phyloP scores from a whole-genome alignment of 1,140 invertebrate genomes.

The Anastrepha ludens region DNA sequence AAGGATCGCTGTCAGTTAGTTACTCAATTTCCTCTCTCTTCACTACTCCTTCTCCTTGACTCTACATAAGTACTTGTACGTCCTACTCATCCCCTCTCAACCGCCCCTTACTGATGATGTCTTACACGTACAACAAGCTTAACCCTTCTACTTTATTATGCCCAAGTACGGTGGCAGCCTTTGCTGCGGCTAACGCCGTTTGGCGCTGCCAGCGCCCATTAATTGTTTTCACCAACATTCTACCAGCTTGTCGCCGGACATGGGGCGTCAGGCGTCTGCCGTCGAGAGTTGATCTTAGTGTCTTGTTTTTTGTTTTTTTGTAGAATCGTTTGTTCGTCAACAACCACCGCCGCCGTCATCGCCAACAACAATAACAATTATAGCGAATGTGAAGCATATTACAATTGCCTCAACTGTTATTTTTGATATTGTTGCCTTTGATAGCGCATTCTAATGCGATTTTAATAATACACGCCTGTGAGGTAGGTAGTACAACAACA shows the following conservation, averaged over 20 bases:
- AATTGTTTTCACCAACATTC: slow-evolving; percentile 16
- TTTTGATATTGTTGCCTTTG: slow-evolving; percentile 6
- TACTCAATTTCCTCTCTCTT: slow-evolving; percentile 15
- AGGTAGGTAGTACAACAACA: slow-evolving; percentile 29
- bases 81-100: background rate
- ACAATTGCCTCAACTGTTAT: slow-evolving; percentile 18
- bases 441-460: slow-evolving; percentile 57
- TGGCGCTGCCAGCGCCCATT: background rate
- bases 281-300: background rate
- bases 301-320: background rate
- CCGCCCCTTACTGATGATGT: background rate
- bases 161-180: background rate
- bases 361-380: slow-evolving; percentile 19
- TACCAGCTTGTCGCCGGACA: background rate
- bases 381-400: background rate
- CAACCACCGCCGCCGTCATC: background rate
- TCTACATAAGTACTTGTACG: background rate
- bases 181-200: background rate
- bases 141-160: background rate
- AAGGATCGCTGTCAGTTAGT: slow-evolving; percentile 42
- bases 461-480: slow-evolving; percentile 57
- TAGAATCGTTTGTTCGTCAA: background rate
- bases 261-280: background rate
- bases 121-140: background rate
- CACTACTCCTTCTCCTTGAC: background rate